A percentile compares a stretch with the other conserved stretches of the same genome.
Conservation (phyloP, 37 sponge, comb jelly and placozoan species). For the Dysidea cf. avara region DNA sequence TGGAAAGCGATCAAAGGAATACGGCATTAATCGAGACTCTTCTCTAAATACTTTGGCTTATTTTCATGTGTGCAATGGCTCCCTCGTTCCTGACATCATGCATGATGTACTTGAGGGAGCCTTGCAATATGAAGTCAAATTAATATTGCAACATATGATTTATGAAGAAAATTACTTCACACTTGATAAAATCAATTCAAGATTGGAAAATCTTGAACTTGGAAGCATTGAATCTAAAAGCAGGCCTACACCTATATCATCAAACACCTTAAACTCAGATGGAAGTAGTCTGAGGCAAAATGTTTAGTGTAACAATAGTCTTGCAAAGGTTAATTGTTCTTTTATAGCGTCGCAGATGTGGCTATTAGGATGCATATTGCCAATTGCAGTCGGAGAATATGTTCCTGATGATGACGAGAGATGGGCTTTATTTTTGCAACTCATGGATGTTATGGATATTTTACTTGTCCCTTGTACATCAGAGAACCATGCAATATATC, state of each 20-base stretch:
- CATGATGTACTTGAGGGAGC: slow-evolving; percentile 42
- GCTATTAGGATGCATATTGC: background rate
- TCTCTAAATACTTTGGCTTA: background rate
- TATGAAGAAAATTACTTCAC: too few relatives aligned
- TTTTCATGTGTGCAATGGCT: slow-evolving; percentile 20
- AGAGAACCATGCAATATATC: too few relatives aligned
- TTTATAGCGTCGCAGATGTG: too few relatives aligned
- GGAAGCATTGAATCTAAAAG: too few relatives aligned
- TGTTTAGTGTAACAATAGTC: too few relatives aligned
- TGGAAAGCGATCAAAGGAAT: background rate
- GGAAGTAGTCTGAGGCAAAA: too few relatives aligned
- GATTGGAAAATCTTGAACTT: too few relatives aligned
- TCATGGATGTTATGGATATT: background rate
- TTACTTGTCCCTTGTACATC: background rate
- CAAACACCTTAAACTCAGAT: too few relatives aligned
- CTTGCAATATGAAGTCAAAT: slow-evolving; percentile 21
- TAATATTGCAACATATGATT: too few relatives aligned
- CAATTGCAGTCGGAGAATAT: background rate
- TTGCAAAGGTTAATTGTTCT: too few relatives aligned
- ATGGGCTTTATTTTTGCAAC: background rate
- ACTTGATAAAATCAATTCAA: too few relatives aligned
- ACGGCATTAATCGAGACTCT: slow-evolving; percentile 12
- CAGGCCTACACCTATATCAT: too few relatives aligned
- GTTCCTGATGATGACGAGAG: background rate
- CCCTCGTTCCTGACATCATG: slow-evolving; percentile 47